Evolutionary conservation across 1,140 invertebrate genomes (phyloP).

Genomic region (Calliopsis andreniformis): DNA sequence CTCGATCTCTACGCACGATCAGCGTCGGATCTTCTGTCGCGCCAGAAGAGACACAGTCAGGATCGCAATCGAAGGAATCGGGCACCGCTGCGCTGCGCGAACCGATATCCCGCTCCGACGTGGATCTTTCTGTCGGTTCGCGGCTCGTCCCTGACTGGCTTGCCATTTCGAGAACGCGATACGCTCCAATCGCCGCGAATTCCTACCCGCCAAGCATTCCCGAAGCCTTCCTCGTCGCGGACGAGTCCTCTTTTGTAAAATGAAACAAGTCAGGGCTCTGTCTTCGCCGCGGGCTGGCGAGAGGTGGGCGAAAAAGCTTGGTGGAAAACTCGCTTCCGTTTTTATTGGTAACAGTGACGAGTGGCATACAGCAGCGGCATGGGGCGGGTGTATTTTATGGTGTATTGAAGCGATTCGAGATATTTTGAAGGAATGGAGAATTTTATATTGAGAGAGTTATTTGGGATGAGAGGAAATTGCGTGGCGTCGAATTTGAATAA

Average conservation of each 20-base stretch:
- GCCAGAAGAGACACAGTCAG: conserved; percentile 44
- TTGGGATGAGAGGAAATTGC: too few species aligned
- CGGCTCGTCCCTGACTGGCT: conserved; percentile 22
- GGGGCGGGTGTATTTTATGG: too few species aligned
- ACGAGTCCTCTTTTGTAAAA: neutral
- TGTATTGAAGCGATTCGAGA: too few species aligned
- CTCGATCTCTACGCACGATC: conserved; percentile 62
- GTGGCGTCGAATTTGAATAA: too few species aligned
- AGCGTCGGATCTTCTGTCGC: conserved; percentile 59
- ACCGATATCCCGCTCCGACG: conserved; percentile 15
- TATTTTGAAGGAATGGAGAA: too few species aligned
- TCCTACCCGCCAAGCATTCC: conserved; percentile 28
- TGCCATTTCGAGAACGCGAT: conserved; percentile 39
- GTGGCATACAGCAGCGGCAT: too few species aligned
- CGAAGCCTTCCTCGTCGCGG: conserved; percentile 13
- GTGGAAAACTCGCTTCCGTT: too few species aligned
- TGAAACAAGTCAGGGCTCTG: neutral
- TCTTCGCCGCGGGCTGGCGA: neutral
- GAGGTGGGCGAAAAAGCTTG: too few species aligned
- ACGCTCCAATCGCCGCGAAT: neutral
- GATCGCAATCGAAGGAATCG: conserved; percentile 57
- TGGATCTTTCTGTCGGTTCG: conserved; percentile 19
- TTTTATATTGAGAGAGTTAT: too few species aligned
- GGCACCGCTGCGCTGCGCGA: conserved; percentile 22
- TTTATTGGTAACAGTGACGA: too few species aligned